Percentiles rank a stretch among this genome's conserved stretches.
These are phyloP conservation scores for Elysia crispata DNA, from an alignment of 2,888 invertebrate species.

Conservation along the genomic window DNA sequence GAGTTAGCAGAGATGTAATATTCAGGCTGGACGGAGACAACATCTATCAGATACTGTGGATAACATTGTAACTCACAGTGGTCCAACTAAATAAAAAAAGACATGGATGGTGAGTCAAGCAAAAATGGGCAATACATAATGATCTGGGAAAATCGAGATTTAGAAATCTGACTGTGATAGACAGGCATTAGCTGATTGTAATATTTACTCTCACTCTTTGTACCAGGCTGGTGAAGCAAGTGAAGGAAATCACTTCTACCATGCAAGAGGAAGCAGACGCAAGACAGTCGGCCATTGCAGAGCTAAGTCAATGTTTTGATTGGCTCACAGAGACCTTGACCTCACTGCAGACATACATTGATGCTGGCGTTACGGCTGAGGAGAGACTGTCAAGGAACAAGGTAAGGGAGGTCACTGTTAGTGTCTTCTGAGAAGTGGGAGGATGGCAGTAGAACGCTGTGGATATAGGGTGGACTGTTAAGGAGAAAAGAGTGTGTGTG, in stretches of 20 bases:
- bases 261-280: conserved; percentile 67
- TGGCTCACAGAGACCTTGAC: conserved; percentile 62
- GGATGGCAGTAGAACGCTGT: neutral
- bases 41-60: too few relatives aligned
- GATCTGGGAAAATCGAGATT: too few relatives aligned
- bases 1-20: too few relatives aligned
- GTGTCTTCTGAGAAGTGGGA: neutral
- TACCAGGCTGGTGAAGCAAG: conserved; percentile 63
- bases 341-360: conserved; percentile 55
- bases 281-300: conserved; percentile 63
- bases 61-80: too few relatives aligned
- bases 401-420: neutral
- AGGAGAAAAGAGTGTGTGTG: too few relatives aligned
- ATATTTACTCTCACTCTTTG: too few relatives aligned
- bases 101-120: too few relatives aligned
- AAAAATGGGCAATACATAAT: too few relatives aligned
- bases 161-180: too few relatives aligned
- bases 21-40: too few relatives aligned
- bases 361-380: conserved; percentile 50
- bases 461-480: neutral
- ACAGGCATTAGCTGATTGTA: too few relatives aligned
- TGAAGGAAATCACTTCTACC: conserved; percentile 59
- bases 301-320: conserved; percentile 62
- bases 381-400: neutral
- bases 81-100: too few relatives aligned